phyloP scores from a whole-genome alignment of 2,113 vertebrate species.

The Myodes glareolus region DNA sequence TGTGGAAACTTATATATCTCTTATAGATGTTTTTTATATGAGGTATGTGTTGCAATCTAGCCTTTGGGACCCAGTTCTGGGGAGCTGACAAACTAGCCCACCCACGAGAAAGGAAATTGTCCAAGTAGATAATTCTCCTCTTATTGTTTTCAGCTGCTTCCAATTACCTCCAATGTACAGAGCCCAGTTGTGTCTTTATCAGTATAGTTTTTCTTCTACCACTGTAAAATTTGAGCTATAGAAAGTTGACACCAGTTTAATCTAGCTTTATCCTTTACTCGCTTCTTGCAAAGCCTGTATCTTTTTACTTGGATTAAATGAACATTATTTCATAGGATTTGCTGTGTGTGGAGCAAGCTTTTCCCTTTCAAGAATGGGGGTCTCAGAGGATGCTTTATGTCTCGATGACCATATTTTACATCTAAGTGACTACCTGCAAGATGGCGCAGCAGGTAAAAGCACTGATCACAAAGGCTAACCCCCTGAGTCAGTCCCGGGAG shows the following conservation, averaged over 20 bases:
- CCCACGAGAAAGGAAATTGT: not conserved
- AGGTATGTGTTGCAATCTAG: conserved; percentile 16
- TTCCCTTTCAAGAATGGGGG: not conserved
- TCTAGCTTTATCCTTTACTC: not conserved
- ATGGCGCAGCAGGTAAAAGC: not conserved
- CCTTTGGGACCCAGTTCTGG: conserved; percentile 33
- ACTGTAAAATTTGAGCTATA: not conserved
- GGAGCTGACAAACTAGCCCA: conserved; percentile 45
- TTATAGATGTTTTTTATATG: conserved; percentile 66
- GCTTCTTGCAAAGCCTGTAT: not conserved
- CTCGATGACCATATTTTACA: not conserved
- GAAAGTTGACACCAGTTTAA: not conserved
- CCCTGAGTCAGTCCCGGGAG: not conserved
- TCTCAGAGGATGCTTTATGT: not conserved
- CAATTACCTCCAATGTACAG: conserved; percentile 62
- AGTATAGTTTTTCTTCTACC: not conserved
- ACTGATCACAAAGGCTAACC: not conserved
- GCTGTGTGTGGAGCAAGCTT: not conserved
- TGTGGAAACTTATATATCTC: conserved; percentile 32
- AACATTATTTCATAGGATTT: not conserved
- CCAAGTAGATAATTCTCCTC: not conserved
- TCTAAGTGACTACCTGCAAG: not conserved
- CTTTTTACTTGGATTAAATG: not conserved
- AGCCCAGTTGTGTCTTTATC: not conserved
- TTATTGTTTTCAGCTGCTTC: conserved; percentile 64